Percentiles rank a stretch among this genome's conserved stretches.
Evolutionary conservation across 2,888 invertebrate genomes (phyloP).

Genomic region (Nomada fabriciana): DNA sequence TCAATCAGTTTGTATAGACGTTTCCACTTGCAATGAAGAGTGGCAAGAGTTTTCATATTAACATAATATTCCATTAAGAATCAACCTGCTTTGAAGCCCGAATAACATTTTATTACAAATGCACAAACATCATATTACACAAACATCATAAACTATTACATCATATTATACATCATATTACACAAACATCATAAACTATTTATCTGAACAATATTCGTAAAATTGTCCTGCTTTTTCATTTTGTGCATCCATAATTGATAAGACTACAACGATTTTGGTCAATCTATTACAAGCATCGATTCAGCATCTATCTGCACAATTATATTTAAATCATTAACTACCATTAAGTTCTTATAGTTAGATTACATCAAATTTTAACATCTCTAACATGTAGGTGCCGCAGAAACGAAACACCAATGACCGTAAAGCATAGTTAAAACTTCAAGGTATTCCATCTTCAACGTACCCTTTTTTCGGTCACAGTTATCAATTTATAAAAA

Average conservation of each 20-base stretch:
- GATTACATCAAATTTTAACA: neutral
- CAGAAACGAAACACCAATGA: neutral
- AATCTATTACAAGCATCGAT: neutral
- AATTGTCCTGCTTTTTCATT: too few species aligned
- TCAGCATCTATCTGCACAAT: neutral
- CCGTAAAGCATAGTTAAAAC: neutral
- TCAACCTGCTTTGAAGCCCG: too few species aligned
- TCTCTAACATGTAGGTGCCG: neutral
- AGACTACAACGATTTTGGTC: neutral
- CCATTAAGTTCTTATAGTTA: neutral
- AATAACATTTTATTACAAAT: too few species aligned
- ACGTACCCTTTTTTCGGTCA: neutral
- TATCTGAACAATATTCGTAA: too few species aligned
- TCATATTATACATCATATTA: too few species aligned
- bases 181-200: too few species aligned
- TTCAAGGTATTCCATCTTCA: neutral
- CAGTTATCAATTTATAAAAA: slow-evolving; percentile 6
- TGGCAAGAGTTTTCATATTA: too few species aligned
- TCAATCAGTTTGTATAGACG: too few species aligned
- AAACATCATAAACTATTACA: too few species aligned
- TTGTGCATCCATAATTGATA: neutral
- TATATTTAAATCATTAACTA: neutral
- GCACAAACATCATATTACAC: too few species aligned
- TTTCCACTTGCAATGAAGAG: too few species aligned
- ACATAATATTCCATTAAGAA: too few species aligned